Evolutionary conservation across 2,888 invertebrate species (phyloP), one percentile per base, ranked within the genome.

Genomic region (Trichopria drosophilae): DNA sequence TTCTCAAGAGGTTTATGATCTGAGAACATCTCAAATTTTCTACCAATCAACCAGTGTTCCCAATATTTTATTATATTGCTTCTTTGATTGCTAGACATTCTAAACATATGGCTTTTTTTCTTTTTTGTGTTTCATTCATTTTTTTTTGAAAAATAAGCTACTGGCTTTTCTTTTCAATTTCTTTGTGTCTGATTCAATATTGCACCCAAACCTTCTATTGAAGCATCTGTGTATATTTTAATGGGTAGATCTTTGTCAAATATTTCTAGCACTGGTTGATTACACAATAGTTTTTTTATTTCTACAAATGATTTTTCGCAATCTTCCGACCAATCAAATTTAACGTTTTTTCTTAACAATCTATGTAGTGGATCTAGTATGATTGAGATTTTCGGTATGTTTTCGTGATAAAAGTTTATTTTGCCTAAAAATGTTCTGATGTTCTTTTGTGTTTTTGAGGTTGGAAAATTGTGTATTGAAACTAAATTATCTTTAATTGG

Each of bases 221-320:
- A 58, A 16, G 59, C 66, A 44, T 68, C 66, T 12, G 66, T 66
- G 20, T 57, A 61, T 7, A 68, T 61, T 7, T 57, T 32, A 12
- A 62, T 64, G 34, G 59, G 58, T 16, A 51, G 12, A n/a, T 62
- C 48, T 41, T 51, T 53, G 29, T 65, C 63, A 45, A 56, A 67
- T 32, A 68, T 65, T 23, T 47, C 51, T 47, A 68, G 44, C 16
- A 62, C 42, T 16, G 64, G 65, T 57, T 59, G 18, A 7, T 57
- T 53, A 29, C 66, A 65, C 19, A 67, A 36, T 24, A 56, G 46
- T 10, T 45, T 35, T 55, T 64, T 64, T 37, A 62, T 57, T 40
- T 41, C 24, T 10, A 46, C 31, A 32, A 61, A 61, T 9, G 55
- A 23, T 36, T 47, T 47, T 45, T 63, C 40, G 39, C 61, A 65